phyloP scores from a whole-genome alignment of 2,113 vertebrate species.

The Amazona guildingii region DNA sequence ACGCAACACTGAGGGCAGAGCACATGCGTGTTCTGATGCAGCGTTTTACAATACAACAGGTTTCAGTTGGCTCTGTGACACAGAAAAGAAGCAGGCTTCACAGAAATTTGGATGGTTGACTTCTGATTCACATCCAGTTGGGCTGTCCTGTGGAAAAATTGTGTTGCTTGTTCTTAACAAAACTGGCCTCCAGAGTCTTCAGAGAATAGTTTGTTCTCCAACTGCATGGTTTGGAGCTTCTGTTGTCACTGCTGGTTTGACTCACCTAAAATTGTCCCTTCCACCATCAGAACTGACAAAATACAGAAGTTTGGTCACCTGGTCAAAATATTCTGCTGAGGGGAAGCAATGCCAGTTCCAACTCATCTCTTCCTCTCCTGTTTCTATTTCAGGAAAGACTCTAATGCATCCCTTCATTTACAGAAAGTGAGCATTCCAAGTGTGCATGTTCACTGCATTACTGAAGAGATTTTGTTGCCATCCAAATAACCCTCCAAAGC shows the following conservation, averaged over 20 bases:
- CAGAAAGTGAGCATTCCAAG: constrained; percentile 31
- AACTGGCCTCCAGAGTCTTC: background rate
- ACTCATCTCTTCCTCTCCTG: constrained; percentile 59
- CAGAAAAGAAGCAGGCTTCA: background rate
- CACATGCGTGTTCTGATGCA: background rate
- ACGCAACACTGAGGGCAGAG: background rate
- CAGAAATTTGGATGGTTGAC: constrained; percentile 7
- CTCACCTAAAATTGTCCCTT: constrained; percentile 22
- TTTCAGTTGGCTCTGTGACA: constrained; percentile 14
- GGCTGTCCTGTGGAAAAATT: background rate
- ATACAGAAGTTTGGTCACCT: constrained; percentile 64
- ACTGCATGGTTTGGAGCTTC: constrained; percentile 18
- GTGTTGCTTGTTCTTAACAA: constrained; percentile 4
- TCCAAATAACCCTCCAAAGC: background rate
- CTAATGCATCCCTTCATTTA: constrained; percentile 36
- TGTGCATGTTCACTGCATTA: background rate
- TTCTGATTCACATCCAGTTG: constrained; percentile 28
- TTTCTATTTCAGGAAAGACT: constrained; percentile 46
- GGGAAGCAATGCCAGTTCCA: background rate
- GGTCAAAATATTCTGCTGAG: constrained; percentile 35
- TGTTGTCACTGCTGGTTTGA: background rate
- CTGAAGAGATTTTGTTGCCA: background rate
- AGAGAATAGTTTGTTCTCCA: constrained; percentile 25
- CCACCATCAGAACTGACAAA: constrained; percentile 28
- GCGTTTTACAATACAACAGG: background rate